A percentile compares a stretch with the other conserved stretches of the same genome.
phyloP scores from a whole-genome alignment of 2,888 invertebrate genomes.

The Caenorhabditis imperialis region DNA sequence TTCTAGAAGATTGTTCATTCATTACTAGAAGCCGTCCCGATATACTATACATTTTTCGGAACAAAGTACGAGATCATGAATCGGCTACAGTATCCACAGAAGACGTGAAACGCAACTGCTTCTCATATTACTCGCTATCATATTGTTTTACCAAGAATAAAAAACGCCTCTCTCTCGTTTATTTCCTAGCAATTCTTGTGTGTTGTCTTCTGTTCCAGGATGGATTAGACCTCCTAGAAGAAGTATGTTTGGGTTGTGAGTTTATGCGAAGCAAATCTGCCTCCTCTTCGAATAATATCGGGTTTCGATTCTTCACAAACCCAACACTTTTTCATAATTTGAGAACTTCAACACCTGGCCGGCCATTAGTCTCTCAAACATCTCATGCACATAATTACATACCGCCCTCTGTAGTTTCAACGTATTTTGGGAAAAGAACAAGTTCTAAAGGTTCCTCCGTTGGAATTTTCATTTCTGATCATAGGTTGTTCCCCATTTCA shows the following conservation, averaged over 20 bases:
- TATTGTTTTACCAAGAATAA: constrained; percentile 12
- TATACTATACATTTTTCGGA: constrained; percentile 8
- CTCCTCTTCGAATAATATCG: constrained; percentile 29
- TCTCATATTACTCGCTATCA: constrained; percentile 15
- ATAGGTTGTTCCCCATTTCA: too few relatives aligned
- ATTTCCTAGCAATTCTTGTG: background rate
- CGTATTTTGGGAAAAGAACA: background rate
- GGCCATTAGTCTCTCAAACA: background rate
- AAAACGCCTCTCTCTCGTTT: background rate
- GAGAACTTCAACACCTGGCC: constrained; percentile 47
- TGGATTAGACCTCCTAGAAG: background rate
- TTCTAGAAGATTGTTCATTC: constrained; percentile 26
- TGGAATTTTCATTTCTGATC: too few relatives aligned
- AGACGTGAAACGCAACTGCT: background rate
- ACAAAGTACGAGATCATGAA: background rate
- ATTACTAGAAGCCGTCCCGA: constrained; percentile 12
- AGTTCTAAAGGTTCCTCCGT: too few relatives aligned
- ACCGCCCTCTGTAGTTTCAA: background rate
- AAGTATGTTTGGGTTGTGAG: constrained; percentile 18
- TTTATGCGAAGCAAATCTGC: constrained; percentile 9
- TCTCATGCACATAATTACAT: background rate
- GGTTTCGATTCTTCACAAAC: constrained; percentile 30
- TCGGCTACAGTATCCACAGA: background rate
- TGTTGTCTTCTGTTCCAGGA: background rate
- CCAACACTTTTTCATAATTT: constrained; percentile 38